Conservation (phyloP, 2,888 invertebrate genomes). For the Euclidia mi region DNA sequence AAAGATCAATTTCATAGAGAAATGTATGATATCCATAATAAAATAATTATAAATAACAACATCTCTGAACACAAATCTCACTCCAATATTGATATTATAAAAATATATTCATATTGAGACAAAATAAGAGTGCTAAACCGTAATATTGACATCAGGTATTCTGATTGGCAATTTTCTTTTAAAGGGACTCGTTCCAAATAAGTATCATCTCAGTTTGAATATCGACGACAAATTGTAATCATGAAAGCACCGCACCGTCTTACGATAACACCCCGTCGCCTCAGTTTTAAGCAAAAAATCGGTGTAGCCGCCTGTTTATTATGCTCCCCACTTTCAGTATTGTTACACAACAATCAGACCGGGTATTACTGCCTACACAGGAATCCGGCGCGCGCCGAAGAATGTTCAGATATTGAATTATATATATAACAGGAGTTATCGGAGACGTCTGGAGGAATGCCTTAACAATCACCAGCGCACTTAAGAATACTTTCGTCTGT, state of each 20-base stretch:
- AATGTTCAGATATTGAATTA: constrained; percentile 60
- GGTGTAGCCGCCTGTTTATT: constrained; percentile 24
- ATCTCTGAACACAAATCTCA: no score
- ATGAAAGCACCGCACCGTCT: no score
- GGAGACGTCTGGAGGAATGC: constrained; percentile 36
- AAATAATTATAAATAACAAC: no score
- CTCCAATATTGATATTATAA: no score
- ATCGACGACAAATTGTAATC: constrained; percentile 40
- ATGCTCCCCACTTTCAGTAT: constrained; percentile 12
- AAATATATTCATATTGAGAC: not conserved
- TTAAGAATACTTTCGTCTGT: constrained; percentile 22
- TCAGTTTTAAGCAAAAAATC: constrained; percentile 22
- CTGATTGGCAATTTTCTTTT: constrained; percentile 36
- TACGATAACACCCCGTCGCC: constrained; percentile 14
- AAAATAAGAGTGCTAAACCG: not conserved
- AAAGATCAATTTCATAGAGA: no score
- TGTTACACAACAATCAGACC: constrained; percentile 50
- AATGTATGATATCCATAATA: constrained; percentile 1
- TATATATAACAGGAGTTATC: constrained; percentile 40
- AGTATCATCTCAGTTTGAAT: constrained; percentile 39
- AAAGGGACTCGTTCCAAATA: constrained; percentile 17
- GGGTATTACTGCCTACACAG: constrained; percentile 53
- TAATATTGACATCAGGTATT: constrained; percentile 4
- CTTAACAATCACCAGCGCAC: constrained; percentile 11
- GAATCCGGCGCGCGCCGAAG: constrained; percentile 44